Conservation (phyloP, 2,113 vertebrate species). For the Mobula hypostoma region DNA sequence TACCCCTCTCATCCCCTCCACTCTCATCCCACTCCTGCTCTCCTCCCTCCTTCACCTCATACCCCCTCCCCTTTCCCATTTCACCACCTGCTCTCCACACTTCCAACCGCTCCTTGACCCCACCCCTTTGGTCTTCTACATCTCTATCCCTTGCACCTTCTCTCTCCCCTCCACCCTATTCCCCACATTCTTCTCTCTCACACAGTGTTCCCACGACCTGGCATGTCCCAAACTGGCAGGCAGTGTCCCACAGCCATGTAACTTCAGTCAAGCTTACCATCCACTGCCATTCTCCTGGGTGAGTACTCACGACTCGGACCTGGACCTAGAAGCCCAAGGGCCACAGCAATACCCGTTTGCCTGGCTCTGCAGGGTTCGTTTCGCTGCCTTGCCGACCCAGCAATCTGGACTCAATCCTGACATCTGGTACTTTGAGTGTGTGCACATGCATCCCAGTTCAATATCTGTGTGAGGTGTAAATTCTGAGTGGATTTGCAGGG, state of each 20-base stretch:
- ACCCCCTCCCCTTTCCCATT: too few species aligned
- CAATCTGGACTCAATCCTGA: too few species aligned
- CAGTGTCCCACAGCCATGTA: slow-evolving; percentile 59
- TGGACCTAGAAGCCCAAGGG: neutral
- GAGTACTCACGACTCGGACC: slow-evolving; percentile 42
- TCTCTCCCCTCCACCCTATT: neutral
- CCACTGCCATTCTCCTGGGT: slow-evolving; percentile 64
- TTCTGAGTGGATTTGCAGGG: too few species aligned
- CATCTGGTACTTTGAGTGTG: too few species aligned
- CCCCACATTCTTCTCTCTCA: neutral
- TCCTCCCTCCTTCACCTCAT: too few species aligned
- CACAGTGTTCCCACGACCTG: slow-evolving; percentile 66
- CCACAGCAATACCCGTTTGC: rapidly evolving
- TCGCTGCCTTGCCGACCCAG: too few species aligned
- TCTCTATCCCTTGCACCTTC: neutral
- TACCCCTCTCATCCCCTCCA: too few species aligned
- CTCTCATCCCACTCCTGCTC: too few species aligned
- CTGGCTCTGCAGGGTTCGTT: neutral
- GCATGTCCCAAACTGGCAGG: slow-evolving; percentile 65
- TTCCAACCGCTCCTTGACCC: neutral
- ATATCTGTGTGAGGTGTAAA: too few species aligned
- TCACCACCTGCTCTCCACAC: neutral
- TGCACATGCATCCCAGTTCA: too few species aligned
- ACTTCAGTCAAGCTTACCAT: slow-evolving; percentile 67
- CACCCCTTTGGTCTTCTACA: slow-evolving; percentile 44